Conservation (phyloP, 2,797 vertebrate species). For the Apogon talboti region DNA sequence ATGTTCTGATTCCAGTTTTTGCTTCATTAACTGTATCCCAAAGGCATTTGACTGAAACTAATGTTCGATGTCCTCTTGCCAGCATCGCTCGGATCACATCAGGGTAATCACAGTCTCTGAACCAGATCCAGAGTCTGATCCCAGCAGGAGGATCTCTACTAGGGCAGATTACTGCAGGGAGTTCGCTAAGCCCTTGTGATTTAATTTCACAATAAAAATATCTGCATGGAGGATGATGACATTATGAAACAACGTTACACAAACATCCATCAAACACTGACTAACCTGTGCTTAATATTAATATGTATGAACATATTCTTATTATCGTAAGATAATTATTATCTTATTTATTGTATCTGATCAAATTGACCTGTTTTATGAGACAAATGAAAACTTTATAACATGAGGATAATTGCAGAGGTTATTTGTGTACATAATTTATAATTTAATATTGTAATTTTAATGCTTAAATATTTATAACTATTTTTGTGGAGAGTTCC, state of each 20-base stretch:
- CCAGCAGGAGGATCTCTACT: conserved; percentile 1
- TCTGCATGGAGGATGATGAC: not conserved
- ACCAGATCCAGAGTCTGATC: conserved; percentile 15
- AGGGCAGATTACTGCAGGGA: conserved; percentile 1
- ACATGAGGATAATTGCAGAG: too few species aligned
- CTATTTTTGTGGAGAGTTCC: too few species aligned
- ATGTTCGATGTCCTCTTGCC: not conserved
- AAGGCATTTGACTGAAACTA: not conserved
- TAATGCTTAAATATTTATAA: too few species aligned
- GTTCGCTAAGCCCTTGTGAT: not conserved
- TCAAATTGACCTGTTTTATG: too few species aligned
- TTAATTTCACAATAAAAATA: not conserved
- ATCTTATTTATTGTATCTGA: too few species aligned
- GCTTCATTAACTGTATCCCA: not conserved
- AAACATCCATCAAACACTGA: too few species aligned
- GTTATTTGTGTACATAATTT: too few species aligned
- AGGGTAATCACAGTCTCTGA: conserved; percentile 22
- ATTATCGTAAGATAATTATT: not conserved
- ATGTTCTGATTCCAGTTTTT: not conserved
- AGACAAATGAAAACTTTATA: too few species aligned
- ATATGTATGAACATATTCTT: not conserved
- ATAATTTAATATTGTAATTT: too few species aligned
- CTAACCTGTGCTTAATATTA: not conserved
- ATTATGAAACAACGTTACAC: not conserved
- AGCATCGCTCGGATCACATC: conserved; percentile 21